Evolutionary conservation across 1,140 invertebrate genomes (phyloP).

Genomic region (Mylabris phalerata): DNA sequence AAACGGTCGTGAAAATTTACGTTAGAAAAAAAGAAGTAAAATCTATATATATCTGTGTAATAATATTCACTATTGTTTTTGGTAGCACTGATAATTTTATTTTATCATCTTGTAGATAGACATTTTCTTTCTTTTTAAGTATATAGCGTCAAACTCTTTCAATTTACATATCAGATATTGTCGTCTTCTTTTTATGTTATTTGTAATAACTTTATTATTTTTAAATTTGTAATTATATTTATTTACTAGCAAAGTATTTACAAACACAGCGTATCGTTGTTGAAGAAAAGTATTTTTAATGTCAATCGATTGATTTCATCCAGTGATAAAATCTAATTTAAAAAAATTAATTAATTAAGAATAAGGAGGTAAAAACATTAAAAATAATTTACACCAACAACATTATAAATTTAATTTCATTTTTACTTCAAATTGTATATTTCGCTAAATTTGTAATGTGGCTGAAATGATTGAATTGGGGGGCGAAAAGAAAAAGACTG

Average conservation of each 20-base stretch:
- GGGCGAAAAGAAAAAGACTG: constrained; percentile 17
- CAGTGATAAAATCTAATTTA: too few species aligned
- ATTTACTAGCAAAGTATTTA: not conserved
- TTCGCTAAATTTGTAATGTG: constrained; percentile 10
- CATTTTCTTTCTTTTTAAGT: not conserved
- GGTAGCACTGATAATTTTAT: constrained; percentile 28
- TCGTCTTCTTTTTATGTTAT: not conserved
- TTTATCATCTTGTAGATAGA: constrained; percentile 13
- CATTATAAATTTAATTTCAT: not conserved
- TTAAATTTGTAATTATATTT: constrained; percentile 7
- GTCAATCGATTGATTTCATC: not conserved
- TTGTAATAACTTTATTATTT: constrained; percentile 6
- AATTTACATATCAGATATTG: constrained; percentile 12
- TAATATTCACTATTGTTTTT: constrained; percentile 27
- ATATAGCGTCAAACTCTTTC: constrained; percentile 3
- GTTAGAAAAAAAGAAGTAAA: not conserved
- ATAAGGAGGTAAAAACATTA: constrained; percentile 2
- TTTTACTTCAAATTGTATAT: constrained; percentile 8
- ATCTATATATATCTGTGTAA: constrained; percentile 11
- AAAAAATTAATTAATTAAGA: constrained; percentile 3
- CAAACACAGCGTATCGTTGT: not conserved
- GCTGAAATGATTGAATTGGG: constrained; percentile 7
- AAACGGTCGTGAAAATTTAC: too few species aligned
- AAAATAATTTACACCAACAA: constrained; percentile 12
- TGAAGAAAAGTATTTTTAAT: constrained; percentile 12